These are phyloP conservation scores for Carpatolechia fugitivella DNA, from an alignment of 2,888 invertebrate genomes.

Conservation along the genomic window DNA sequence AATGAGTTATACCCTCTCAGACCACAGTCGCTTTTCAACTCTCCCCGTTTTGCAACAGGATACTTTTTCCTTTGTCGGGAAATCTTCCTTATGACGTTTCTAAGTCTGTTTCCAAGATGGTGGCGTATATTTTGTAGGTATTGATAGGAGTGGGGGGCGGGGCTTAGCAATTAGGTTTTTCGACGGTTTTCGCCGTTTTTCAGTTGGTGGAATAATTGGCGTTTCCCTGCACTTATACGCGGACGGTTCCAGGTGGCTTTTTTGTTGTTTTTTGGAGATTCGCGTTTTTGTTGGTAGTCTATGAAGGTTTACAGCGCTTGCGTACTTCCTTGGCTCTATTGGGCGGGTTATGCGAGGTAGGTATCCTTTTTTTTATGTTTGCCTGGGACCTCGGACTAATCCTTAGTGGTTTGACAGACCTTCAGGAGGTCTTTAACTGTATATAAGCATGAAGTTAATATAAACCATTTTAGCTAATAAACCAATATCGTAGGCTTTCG, in stretches of 20 bases:
- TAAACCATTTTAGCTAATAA: no score
- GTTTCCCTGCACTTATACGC: background rate
- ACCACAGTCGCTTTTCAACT: slow-evolving; percentile 28
- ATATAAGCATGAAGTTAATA: no score
- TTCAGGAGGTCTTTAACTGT: no score
- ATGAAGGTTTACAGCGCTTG: background rate
- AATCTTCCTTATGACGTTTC: slow-evolving; percentile 62
- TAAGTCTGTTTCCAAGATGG: slow-evolving; percentile 46
- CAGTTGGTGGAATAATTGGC: slow-evolving; percentile 1
- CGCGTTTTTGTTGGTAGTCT: background rate
- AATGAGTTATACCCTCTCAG: slow-evolving; percentile 65
- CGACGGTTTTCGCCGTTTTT: slow-evolving; percentile 4
- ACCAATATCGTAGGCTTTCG: no score
- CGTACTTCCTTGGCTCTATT: background rate
- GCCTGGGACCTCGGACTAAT: background rate
- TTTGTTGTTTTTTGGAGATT: background rate
- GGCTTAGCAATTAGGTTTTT: slow-evolving; percentile 3
- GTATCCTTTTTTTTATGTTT: background rate
- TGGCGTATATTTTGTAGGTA: slow-evolving; percentile 1
- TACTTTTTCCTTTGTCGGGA: slow-evolving; percentile 51
- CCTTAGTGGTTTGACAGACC: no score
- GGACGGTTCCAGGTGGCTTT: background rate
- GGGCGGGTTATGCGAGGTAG: no score
- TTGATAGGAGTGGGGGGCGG: background rate
- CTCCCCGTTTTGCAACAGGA: slow-evolving; percentile 37